Base-by-base conservation (phyloP, 2,888 invertebrate species). In the Lasioglossum vierecki region DNA sequence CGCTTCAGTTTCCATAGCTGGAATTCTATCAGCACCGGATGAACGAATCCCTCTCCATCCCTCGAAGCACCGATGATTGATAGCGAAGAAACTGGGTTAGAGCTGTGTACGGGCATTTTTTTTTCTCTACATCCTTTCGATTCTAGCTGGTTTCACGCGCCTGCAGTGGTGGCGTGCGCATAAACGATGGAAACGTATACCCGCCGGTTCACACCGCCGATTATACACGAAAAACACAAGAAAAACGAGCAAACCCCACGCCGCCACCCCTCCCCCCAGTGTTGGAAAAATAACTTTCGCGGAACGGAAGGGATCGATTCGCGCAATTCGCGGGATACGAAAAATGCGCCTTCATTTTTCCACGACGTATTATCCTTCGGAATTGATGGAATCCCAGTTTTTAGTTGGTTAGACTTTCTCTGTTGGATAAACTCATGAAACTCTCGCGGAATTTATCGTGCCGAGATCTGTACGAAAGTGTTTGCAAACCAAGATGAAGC, bases 21-120 rank as follows among this genome's bases (percentile, higher is more conserved):
- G 72, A 74, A 83, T 86, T 88, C 85, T 82, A 86, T 88, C 82
- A 78, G 68, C 82, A 73, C 46, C 84, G 77, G 53, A 66, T 79
- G 75, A 76, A 63, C 60, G 76, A 44, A 35, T 63, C 60, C 44
- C 35, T 18, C 26, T 2, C 3, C 66, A 1, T 18, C 35, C 30
- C 73, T 46, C 83, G 71, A 35, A 79, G 68, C 63, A 68, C 30
- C 72, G 80, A 87, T 87, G 88, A 89, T 89, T 84, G 89, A 89
- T 88, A 81, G 82, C 82, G 60, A 85, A 82, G 81, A 78, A 88
- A 86, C 84, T 86, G 57, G 83, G 83, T 83, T 88, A 82, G 76
- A 82, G 71, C 70, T 63, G 63, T 66, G 46, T 74, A 49, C 63
- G 39, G 46, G 57, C 74, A 30, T 30, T 35, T 77, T 60, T 68